Base-by-base conservation (phyloP, 2,888 invertebrate genomes). In the Bibio marci region DNA sequence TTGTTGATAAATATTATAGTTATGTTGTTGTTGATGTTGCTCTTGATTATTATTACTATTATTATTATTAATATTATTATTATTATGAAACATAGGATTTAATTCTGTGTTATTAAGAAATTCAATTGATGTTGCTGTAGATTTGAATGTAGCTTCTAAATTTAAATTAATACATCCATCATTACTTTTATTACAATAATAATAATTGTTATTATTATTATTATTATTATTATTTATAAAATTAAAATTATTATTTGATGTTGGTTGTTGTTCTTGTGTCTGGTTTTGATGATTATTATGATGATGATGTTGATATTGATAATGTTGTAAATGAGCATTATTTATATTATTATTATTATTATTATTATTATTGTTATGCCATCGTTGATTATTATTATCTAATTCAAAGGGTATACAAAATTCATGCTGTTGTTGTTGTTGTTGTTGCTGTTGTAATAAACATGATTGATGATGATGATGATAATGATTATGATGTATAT, bases 41-140 rank as follows among this genome's bases (percentile, higher is more conserved):
- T 22, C 22, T 6, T 22, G 5, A 22, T 31, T 25, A 17, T 26
- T 26, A 13, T 19, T 26, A 61, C 43, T 60, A 62, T 30, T 61
- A 57, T 44, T 60, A 59, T n/a, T 18, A 61, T 60, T 47, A 59
- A 46, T 27, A 57, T 56, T 49, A 60, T 60, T 30, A 59, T 59
- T 37, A n/a, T n/a, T n/a, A n/a, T n/a, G n/a, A n/a, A n/a, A n/a
- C n/a, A n/a, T n/a, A n/a, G n/a, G n/a, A n/a, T n/a, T n/a, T n/a
- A n/a, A n/a, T n/a, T n/a, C n/a, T n/a, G n/a, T n/a, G n/a, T n/a
- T n/a, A n/a, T n/a, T n/a, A n/a, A n/a, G n/a, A n/a, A n/a, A n/a
- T n/a, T n/a, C n/a, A n/a, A n/a, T n/a, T n/a, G 34, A 35, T 38
- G 25, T 30, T 41, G 39, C 13, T 37, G 35, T 30, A 35, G 32